Percentiles rank a stretch among this genome's conserved stretches.
These are phyloP conservation scores for Tetramorium simillimum DNA, from an alignment of 1,140 invertebrate genomes.

Conservation along the genomic window DNA sequence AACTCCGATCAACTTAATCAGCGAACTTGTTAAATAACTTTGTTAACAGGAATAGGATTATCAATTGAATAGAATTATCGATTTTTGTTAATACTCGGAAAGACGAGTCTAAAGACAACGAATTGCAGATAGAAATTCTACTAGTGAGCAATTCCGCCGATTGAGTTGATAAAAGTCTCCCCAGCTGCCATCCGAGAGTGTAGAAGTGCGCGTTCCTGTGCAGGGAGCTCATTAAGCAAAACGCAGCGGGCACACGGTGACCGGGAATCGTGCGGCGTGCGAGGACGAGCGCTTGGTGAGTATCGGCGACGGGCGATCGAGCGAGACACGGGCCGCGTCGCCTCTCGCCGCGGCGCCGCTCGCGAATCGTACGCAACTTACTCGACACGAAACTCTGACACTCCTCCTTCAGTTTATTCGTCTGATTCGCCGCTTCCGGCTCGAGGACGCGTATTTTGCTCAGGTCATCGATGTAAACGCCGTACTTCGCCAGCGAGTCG, in stretches of 20 bases:
- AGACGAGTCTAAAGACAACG: background rate
- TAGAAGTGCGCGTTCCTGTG: background rate
- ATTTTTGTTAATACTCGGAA: background rate
- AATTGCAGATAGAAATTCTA: background rate
- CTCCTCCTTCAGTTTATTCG: conserved; percentile 92
- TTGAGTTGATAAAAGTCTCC: background rate
- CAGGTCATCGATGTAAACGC: conserved; percentile 94
- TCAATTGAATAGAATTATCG: background rate
- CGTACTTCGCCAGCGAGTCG: conserved; percentile 90
- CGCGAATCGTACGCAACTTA: conserved; percentile 85
- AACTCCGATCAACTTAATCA: no score
- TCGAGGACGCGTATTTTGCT: conserved; percentile 94
- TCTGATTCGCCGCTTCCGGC: conserved; percentile 91
- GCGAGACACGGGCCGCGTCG: no score
- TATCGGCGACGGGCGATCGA: background rate
- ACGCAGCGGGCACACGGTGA: background rate
- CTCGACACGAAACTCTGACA: conserved; percentile 93
- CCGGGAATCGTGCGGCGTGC: background rate
- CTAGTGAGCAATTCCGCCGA: background rate
- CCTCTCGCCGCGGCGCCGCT: background rate
- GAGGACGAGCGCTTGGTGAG: background rate
- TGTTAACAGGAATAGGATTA: background rate
- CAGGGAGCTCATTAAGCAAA: background rate
- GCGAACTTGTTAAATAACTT: no score
- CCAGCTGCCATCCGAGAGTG: background rate